Evolutionary conservation across 2,888 invertebrate genomes (phyloP).

Genomic region (Pachymerium ferrugineum): DNA sequence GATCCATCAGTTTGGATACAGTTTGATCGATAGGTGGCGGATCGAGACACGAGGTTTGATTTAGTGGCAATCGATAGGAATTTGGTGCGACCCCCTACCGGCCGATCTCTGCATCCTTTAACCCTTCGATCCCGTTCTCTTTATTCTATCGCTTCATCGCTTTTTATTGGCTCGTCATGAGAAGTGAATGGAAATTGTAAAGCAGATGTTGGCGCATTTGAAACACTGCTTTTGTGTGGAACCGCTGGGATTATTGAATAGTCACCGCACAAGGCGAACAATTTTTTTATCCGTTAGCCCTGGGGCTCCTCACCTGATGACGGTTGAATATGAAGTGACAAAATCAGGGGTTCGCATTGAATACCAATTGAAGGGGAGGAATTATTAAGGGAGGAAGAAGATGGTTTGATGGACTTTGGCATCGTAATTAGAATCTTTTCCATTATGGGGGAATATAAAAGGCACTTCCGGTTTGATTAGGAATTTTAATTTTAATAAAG

Average conservation of each 20-base stretch:
- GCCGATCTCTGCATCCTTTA: slow-evolving; percentile 4
- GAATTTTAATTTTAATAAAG: too few species aligned
- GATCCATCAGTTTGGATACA: not conserved
- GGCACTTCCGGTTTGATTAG: too few species aligned
- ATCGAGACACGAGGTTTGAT: not conserved
- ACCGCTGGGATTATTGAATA: not conserved
- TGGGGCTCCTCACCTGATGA: not conserved
- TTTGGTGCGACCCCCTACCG: not conserved
- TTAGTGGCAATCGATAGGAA: not conserved
- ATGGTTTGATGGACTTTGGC: too few species aligned
- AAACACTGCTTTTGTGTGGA: not conserved
- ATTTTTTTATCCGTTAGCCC: not conserved
- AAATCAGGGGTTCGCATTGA: not conserved
- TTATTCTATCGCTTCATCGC: too few species aligned
- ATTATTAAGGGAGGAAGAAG: not conserved
- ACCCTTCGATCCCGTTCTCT: not conserved
- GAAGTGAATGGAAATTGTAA: too few species aligned
- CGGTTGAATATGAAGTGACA: not conserved
- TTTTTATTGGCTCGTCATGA: too few species aligned
- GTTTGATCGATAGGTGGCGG: slow-evolving; percentile 2
- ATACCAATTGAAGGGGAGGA: not conserved
- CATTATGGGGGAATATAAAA: too few species aligned
- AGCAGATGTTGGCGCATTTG: too few species aligned
- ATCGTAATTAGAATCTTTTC: too few species aligned
- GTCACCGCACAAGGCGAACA: not conserved